Conservation (phyloP, 2,797 vertebrate genomes). For the Varecia variegata region DNA sequence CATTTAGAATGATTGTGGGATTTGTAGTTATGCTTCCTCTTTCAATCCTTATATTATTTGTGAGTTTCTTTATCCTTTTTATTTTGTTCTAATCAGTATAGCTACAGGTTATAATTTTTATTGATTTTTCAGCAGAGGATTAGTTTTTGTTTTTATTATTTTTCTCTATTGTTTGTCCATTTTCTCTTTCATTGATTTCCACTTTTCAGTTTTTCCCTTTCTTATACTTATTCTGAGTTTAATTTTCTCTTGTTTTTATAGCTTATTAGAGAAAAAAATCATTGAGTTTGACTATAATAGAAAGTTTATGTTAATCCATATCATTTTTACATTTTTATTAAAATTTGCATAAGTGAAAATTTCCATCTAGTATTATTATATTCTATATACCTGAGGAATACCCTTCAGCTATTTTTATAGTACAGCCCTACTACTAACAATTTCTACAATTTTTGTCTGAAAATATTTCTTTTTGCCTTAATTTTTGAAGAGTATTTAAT, state of each 20-base stretch:
- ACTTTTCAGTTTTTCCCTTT: not conserved
- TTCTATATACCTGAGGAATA: not conserved
- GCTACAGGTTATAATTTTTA: not conserved
- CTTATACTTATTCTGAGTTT: not conserved
- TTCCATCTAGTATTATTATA: not conserved
- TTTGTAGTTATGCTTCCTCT: not conserved
- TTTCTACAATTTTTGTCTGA: not conserved
- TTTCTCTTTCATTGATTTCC: not conserved
- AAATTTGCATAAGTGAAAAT: not conserved
- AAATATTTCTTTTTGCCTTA: not conserved
- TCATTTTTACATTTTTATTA: not conserved
- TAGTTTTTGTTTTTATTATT: not conserved
- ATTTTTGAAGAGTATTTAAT: not conserved
- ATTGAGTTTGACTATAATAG: not conserved
- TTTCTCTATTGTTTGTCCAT: not conserved
- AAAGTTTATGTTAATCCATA: not conserved
- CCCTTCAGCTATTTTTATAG: not conserved
- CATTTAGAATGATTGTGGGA: not conserved
- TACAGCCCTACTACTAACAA: not conserved
- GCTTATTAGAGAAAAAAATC: not conserved
- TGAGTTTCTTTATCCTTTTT: not conserved
- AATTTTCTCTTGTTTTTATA: not conserved
- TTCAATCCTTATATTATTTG: not conserved
- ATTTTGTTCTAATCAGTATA: not conserved
- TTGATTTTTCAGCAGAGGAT: not conserved